Evolutionary conservation across 2,113 vertebrate species (phyloP), one percentile per base, ranked within the genome.

Genomic region (Abramis brama): DNA sequence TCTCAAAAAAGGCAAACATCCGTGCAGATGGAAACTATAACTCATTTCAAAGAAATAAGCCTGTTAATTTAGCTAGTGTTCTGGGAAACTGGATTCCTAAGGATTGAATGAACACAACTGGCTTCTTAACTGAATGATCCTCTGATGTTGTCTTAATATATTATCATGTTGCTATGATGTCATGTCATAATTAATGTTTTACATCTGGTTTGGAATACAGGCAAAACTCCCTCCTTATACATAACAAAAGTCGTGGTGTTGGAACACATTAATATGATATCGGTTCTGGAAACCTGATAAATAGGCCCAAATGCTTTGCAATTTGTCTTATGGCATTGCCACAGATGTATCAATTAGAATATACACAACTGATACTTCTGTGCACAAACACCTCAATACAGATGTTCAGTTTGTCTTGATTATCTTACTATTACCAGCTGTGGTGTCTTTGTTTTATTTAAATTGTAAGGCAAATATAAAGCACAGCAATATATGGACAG

Each of bases 11-110:
- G 73, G 86, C 90, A 88, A 89, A 83, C 89, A 90, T 89, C 90
- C 80, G 83, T 90, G 87, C 88, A 90, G 90, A 55, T 91, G 90
- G 91, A 93, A 88, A 82, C 86, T 89, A 86, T 92, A 85, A 93
- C 90, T 93, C 87, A 90, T 87, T 50, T 89, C 85, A 89, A 89
- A 90, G 86, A 88, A 93, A 91, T 91, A 91, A 92, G 93, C 93
- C 71, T 86, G 80, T 93, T 94, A 93, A 93, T 95, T 94, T 92
- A 93, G 90, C 93, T 90, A 89, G 92, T 47, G 11, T 74, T 74
- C 71, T 47, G 43, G 71, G 43, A 74, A 74, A 74, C 43, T 11
- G 11, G 43, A 74, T 74, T 74, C 39, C 71, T 74, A 43, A 74
- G 71, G 39, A 74, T 15, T 74, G 43, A 73, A n/a, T 73, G 21